These are phyloP conservation scores for Thunnus thynnus DNA, from an alignment of 2,113 vertebrate species.

Conservation along the genomic window DNA sequence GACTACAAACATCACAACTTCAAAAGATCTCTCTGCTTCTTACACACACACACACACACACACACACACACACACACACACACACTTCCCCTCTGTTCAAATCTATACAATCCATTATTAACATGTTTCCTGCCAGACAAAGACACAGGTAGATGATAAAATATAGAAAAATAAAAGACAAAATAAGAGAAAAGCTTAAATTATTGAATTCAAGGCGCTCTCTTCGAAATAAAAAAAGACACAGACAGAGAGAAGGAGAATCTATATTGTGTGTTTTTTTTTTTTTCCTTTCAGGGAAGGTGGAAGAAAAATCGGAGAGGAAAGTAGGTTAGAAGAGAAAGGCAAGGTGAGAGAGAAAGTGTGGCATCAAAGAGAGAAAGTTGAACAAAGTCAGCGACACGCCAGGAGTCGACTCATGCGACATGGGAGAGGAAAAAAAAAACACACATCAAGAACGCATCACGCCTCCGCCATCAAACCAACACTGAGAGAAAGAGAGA, in stretches of 20 bases:
- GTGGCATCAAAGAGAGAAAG: slow-evolving; percentile 76
- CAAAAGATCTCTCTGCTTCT: slow-evolving; percentile 38
- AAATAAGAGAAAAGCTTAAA: slow-evolving; percentile 77
- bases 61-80: slow-evolving; percentile 6
- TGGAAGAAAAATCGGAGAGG: slow-evolving; percentile 22
- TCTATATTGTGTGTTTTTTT: slow-evolving; percentile 29
- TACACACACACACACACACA: not conserved
- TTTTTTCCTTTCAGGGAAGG: not conserved
- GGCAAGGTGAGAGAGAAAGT: slow-evolving; percentile 56
- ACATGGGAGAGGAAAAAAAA: slow-evolving; percentile 46
- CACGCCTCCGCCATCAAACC: slow-evolving; percentile 16
- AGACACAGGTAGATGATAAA: slow-evolving; percentile 75
- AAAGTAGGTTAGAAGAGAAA: slow-evolving; percentile 74
- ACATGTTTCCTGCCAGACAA: slow-evolving; percentile 77
- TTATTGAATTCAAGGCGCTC: slow-evolving; percentile 76
- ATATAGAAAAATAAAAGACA: slow-evolving; percentile 67
- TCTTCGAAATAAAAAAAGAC: slow-evolving; percentile 50
- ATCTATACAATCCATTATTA: slow-evolving; percentile 85
- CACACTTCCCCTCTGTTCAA: slow-evolving; percentile 39
- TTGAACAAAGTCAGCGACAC: slow-evolving; percentile 70
- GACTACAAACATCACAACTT: slow-evolving; percentile 57
- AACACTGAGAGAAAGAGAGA: not conserved
- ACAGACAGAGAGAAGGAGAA: slow-evolving; percentile 35
- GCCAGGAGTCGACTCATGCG: slow-evolving; percentile 59
- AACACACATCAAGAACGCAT: slow-evolving; percentile 31